Conservation (phyloP, 2,888 invertebrate genomes). For the Leptinotarsa tumamoca region DNA sequence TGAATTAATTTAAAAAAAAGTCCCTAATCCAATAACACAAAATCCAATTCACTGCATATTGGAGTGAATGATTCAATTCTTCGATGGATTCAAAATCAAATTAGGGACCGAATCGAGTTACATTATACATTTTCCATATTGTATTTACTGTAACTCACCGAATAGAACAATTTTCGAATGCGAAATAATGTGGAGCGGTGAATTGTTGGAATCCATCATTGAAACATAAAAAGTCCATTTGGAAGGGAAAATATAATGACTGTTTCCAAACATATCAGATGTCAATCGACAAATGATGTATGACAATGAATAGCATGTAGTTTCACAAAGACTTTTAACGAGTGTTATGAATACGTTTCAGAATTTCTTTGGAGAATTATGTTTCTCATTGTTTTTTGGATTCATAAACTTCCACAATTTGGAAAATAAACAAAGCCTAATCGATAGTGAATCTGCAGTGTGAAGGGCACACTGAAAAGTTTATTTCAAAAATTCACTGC, state of each 20-base stretch:
- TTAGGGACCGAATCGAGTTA: slow-evolving; percentile 10
- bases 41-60: slow-evolving; percentile 2
- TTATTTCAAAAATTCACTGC: no score
- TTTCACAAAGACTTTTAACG: neutral
- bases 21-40: slow-evolving; percentile 3
- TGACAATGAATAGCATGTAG: neutral
- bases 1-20: neutral
- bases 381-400: no score
- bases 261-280: neutral
- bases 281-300: slow-evolving; percentile 1
- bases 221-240: slow-evolving; percentile 1
- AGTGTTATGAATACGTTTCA: neutral
- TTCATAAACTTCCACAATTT: no score
- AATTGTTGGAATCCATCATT: slow-evolving; percentile 5
- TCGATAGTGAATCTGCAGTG: no score
- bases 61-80: neutral
- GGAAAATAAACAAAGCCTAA: no score
- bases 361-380: neutral
- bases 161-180: neutral
- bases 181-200: neutral
- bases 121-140: slow-evolving; percentile 2
- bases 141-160: neutral
- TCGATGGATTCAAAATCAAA: neutral
- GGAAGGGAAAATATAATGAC: neutral
- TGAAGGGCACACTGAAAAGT: no score